A percentile compares a stretch with the other conserved stretches of the same genome.
These are phyloP conservation scores for Tricholauxania praeusta DNA, from an alignment of 2,888 invertebrate genomes.

Conservation along the genomic window DNA sequence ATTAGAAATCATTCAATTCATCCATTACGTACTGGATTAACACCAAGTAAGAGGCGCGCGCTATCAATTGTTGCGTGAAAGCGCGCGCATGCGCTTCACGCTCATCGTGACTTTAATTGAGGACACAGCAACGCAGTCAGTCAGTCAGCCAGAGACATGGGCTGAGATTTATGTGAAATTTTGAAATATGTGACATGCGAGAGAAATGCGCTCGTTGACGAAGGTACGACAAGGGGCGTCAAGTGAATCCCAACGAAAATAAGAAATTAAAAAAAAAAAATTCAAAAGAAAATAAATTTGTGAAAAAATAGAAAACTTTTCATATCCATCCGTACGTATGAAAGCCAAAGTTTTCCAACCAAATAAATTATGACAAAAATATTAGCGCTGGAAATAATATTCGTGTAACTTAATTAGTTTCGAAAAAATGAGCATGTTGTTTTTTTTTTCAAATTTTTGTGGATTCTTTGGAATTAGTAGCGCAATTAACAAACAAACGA, in stretches of 20 bases:
- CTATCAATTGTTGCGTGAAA: constrained; percentile 25
- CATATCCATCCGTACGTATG: not conserved
- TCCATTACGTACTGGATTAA: constrained; percentile 1
- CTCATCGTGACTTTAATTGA: constrained; percentile 36
- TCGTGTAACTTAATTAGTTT: constrained; percentile 19
- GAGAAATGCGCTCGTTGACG: constrained; percentile 26
- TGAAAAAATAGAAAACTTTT: too few species aligned
- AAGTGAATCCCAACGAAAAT: constrained; percentile 1
- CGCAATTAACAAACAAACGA: constrained; percentile 6
- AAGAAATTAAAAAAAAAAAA: too few species aligned
- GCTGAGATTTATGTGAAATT: constrained; percentile 18
- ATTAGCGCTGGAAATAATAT: not conserved
- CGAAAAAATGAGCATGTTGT: not conserved
- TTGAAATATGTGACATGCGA: constrained; percentile 26
- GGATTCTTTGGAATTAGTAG: constrained; percentile 15
- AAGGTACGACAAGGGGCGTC: constrained; percentile 31
- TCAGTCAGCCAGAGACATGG: not conserved
- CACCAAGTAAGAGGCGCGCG: constrained; percentile 2
- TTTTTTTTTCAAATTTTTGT: too few species aligned
- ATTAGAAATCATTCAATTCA: not conserved
- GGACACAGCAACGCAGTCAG: constrained; percentile 4
- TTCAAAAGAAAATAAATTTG: too few species aligned
- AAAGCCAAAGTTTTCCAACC: not conserved
- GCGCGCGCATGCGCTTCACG: constrained; percentile 39
- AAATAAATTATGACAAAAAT: constrained; percentile 27